phyloP scores from a whole-genome alignment of 1,140 invertebrate genomes.

The Calliphora vicina region DNA sequence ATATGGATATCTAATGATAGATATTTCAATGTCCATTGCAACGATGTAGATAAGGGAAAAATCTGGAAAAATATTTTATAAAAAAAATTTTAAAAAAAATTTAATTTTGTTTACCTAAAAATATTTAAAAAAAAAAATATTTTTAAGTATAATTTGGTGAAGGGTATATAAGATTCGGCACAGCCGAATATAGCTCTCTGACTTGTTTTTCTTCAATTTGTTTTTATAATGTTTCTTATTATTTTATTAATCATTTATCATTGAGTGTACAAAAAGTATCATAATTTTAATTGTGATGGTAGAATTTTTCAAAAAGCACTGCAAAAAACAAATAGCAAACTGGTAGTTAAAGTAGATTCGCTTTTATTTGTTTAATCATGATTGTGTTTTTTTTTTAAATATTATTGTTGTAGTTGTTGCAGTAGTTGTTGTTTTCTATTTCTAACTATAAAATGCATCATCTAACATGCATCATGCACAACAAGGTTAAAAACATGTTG shows the following conservation, averaged over 20 bases:
- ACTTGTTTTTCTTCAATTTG: no score
- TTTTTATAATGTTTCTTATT: no score
- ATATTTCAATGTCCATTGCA: no score
- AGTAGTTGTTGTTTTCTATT: background rate
- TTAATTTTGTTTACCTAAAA: no score
- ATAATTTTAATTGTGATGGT: background rate
- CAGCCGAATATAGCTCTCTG: no score
- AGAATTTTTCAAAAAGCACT: background rate
- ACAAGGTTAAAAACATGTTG: constrained; percentile 5
- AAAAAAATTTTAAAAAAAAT: no score
- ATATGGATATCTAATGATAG: no score
- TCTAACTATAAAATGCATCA: constrained; percentile 10
- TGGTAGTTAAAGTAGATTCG: constrained; percentile 9
- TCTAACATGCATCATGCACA: constrained; percentile 12
- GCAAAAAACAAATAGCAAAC: background rate
- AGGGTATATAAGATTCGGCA: no score
- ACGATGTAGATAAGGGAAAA: no score
- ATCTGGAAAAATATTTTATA: no score
- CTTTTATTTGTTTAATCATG: constrained; percentile 17
- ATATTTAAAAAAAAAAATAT: no score
- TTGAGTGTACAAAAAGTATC: background rate
- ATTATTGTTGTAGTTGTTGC: background rate
- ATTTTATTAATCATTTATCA: background rate
- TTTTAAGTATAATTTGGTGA: no score
- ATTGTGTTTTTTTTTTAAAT: background rate